Evolutionary conservation across 2,888 invertebrate genomes (phyloP), one percentile per base, ranked within the genome.

Genomic region (Norana najaformis): DNA sequence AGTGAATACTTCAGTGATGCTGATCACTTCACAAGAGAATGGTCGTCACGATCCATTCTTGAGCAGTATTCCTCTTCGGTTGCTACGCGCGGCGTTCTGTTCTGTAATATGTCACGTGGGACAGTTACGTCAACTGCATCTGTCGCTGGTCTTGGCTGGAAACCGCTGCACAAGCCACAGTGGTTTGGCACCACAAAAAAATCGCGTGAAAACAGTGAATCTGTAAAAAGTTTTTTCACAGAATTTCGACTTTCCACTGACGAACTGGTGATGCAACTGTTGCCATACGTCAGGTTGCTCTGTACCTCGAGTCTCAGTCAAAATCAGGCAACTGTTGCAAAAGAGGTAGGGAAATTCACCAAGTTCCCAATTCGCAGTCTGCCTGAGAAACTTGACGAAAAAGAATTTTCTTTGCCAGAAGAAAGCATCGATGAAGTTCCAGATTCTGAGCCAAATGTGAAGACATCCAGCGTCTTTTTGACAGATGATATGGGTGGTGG

Each of bases 1-100:
- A 95, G 96, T 0, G 96, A 97, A 89, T 96, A 96, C 90, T 95
- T 98, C 83, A 97, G 97, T 93, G 95, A 96, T 90, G 96, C 97
- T 0, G 97, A 97, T 93, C 95, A 95, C 83, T 95, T 97, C 96
- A 97, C 97, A 95, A 96, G 95, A 11, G 93, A 94, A 36, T 95
- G 95, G 95, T 93, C 93, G 83, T 95, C 94, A 93, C 89, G 90
- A 88, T 82, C 89, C 89, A 92, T 91, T 38, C 91, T 94, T 89
- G 92, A 93, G 88, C 92, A 92, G 11, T 94, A 94, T 92, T 93
- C 94, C 53, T 92, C 93, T 6, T 94, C 94, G 16, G 92, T 94
- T 34, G 93, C 94, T 69, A 93, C 93, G 1, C 91, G 94, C 47
- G 94, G 94, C 34, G 90, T 94, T 36, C 93, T 94, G 91, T 93